Conservation (phyloP, 1,140 invertebrate species). For the Papilio helenus region DNA sequence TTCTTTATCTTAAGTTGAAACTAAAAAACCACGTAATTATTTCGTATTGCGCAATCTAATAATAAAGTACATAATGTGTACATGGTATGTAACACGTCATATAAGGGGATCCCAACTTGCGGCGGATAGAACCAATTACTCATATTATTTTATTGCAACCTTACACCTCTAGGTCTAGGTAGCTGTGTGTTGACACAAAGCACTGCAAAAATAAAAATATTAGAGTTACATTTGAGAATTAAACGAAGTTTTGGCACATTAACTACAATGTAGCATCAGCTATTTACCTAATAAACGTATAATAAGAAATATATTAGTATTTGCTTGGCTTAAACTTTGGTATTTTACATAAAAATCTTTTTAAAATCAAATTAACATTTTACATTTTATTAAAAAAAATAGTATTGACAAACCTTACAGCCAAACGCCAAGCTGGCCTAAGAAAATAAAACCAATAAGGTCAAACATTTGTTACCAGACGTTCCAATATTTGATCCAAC, state of each 20-base stretch:
- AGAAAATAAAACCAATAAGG: background rate
- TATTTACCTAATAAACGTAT: no score
- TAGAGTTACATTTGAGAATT: background rate
- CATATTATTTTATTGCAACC: background rate
- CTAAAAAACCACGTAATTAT: background rate
- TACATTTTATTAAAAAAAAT: background rate
- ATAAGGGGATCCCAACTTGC: background rate
- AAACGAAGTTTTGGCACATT: background rate
- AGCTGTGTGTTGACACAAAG: background rate
- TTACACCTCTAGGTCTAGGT: background rate
- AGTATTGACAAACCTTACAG: background rate
- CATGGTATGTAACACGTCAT: background rate
- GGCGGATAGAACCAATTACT: background rate
- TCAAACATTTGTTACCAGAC: slow-evolving; percentile 13
- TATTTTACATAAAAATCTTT: no score
- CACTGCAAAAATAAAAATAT: background rate
- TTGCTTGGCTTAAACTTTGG: no score
- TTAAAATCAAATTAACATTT: no score
- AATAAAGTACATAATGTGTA: background rate
- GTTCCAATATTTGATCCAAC: slow-evolving; percentile 26
- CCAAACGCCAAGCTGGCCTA: background rate
- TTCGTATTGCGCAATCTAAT: background rate
- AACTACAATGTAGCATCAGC: background rate
- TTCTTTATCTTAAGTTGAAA: background rate
- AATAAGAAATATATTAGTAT: no score